phyloP scores from a whole-genome alignment of 2,113 vertebrate genomes.

The Poecile atricapillus region DNA sequence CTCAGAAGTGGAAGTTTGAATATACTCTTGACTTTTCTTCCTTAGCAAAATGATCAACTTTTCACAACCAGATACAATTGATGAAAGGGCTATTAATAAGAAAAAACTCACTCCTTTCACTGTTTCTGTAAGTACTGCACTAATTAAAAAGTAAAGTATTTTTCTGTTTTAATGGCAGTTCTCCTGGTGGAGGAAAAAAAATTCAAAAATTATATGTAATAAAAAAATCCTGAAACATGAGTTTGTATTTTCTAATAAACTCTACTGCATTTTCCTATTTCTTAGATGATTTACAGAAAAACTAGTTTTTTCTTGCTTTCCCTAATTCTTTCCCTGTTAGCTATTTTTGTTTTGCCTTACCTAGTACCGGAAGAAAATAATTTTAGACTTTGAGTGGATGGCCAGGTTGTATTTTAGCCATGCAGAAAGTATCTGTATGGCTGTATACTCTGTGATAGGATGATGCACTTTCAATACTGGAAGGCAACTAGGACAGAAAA shows the following conservation, averaged over 20 bases:
- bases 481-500: not conserved
- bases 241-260: not conserved
- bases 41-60: conserved; percentile 97
- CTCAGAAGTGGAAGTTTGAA: not conserved
- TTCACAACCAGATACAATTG: conserved; percentile 94
- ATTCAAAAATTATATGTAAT: not conserved
- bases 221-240: not conserved
- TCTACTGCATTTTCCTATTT: not conserved
- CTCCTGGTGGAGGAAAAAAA: not conserved
- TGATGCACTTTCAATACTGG: not conserved
- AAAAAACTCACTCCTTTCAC: conserved; percentile 92
- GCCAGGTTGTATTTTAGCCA: not conserved
- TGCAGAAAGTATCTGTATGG: not conserved
- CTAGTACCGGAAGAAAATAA: not conserved
- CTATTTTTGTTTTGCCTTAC: not conserved
- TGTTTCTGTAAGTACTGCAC: conserved; percentile 82
- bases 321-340: not conserved
- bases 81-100: conserved; percentile 96
- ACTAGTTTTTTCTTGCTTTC: not conserved
- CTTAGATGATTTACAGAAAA: not conserved
- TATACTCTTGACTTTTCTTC: conserved; percentile 52
- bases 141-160: not conserved
- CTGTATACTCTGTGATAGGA: not conserved
- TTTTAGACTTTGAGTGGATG: not conserved
- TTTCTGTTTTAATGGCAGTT: not conserved